Percentiles rank a stretch among this genome's conserved stretches.
phyloP scores from a whole-genome alignment of 1,140 invertebrate species.

The Diorhabda sublineata region DNA sequence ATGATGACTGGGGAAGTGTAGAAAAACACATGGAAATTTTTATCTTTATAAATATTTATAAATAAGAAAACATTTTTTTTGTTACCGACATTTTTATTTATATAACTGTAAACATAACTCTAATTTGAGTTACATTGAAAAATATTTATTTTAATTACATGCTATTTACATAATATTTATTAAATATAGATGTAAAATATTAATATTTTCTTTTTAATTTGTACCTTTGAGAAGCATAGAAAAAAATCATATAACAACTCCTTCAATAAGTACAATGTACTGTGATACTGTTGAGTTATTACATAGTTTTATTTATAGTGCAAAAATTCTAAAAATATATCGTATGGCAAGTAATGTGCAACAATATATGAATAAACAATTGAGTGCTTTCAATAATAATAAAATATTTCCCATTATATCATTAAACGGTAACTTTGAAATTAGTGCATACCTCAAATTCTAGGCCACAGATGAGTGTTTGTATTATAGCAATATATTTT shows the following conservation, averaged over 20 bases:
- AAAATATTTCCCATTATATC: no score
- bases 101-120: slow-evolving; percentile 9
- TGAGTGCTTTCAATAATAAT: no score
- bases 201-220: slow-evolving; percentile 16
- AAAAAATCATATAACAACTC: slow-evolving; percentile 3
- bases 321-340: not conserved
- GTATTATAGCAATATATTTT: no score
- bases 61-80: slow-evolving; percentile 19
- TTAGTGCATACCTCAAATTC: no score
- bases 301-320: not conserved
- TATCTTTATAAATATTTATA: slow-evolving; percentile 9
- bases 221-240: slow-evolving; percentile 14
- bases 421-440: no score
- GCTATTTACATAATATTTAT: slow-evolving; percentile 25
- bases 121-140: slow-evolving; percentile 16
- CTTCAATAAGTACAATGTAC: no score
- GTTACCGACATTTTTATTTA: slow-evolving; percentile 11
- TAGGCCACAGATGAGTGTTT: no score
- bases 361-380: not conserved
- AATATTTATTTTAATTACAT: slow-evolving; percentile 29
- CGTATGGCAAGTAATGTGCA: not conserved
- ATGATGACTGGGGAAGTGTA: slow-evolving; percentile 86
- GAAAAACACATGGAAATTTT: slow-evolving; percentile 13
- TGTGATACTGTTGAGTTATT: no score
- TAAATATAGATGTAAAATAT: slow-evolving; percentile 21